These are phyloP conservation scores for Gila orcuttii DNA, from an alignment of 2,113 vertebrate species.

Conservation along the genomic window DNA sequence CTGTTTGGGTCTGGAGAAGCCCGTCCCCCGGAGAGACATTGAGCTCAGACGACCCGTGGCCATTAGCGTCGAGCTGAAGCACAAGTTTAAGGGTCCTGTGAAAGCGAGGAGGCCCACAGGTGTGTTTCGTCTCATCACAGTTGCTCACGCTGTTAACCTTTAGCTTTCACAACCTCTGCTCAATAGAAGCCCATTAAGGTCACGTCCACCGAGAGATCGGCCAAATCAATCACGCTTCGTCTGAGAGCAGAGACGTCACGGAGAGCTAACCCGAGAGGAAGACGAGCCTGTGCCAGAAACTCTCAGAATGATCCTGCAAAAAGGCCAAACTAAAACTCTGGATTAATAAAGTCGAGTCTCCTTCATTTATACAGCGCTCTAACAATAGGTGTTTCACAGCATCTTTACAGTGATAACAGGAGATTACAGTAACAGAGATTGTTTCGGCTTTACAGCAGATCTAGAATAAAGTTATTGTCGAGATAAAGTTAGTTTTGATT, in stretches of 20 bases:
- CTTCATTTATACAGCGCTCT: too few relatives aligned
- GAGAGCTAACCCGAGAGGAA: not conserved
- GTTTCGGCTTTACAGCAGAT: too few relatives aligned
- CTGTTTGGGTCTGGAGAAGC: conserved; percentile 1
- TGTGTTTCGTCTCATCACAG: conserved; percentile 28
- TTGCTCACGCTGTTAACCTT: conserved; percentile 50
- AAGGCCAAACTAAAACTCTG: too few relatives aligned
- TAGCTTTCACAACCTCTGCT: conserved; percentile 20
- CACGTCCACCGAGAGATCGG: not conserved
- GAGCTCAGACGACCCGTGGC: not conserved
- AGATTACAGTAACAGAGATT: too few relatives aligned
- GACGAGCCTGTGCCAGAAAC: not conserved
- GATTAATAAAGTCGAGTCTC: too few relatives aligned
- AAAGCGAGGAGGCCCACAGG: conserved; percentile 36
- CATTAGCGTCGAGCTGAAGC: not conserved
- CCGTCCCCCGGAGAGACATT: conserved; percentile 37
- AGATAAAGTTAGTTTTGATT: too few relatives aligned
- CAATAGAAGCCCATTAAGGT: conserved; percentile 20
- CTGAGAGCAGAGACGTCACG: too few relatives aligned
- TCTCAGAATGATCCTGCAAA: too few relatives aligned
- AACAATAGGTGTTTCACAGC: too few relatives aligned
- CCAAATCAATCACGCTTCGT: not conserved
- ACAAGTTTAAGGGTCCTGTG: conserved; percentile 19
- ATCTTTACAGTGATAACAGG: too few relatives aligned
- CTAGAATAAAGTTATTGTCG: too few relatives aligned